Conservation (phyloP, 2,113 vertebrate genomes). For the Hystrix cristata region DNA sequence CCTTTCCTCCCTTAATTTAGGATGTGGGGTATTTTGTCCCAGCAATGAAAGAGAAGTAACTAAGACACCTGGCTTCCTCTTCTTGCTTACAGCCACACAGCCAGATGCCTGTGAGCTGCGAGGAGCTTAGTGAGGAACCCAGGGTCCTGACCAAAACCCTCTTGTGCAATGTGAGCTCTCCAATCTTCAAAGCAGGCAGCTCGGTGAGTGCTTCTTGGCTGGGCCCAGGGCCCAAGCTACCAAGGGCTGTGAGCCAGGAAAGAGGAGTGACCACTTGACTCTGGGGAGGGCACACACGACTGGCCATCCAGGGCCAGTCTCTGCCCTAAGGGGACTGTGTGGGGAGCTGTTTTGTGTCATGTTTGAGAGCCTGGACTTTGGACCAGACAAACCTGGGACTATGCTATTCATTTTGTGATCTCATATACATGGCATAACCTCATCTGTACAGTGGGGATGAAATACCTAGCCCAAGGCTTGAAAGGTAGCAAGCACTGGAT, state of each 20-base stretch:
- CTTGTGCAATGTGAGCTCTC: conserved; percentile 81
- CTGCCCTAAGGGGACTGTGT: neutral
- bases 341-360: neutral
- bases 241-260: neutral
- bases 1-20: no score
- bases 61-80: neutral
- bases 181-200: conserved; percentile 74
- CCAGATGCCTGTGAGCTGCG: conserved; percentile 70
- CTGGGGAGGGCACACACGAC: neutral
- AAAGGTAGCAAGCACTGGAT: neutral
- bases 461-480: neutral
- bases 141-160: neutral
- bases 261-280: neutral
- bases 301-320: neutral
- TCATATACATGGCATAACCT: neutral
- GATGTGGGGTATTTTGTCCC: no score
- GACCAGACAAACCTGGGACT: neutral
- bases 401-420: neutral
- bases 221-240: neutral
- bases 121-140: conserved; percentile 27
- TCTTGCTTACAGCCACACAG: conserved; percentile 60
- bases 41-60: no score
- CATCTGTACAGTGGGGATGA: neutral
- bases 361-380: neutral
- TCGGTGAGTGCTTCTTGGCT: conserved; percentile 27